A percentile compares a stretch with the other conserved stretches of the same genome.
phyloP scores from a whole-genome alignment of 2,113 vertebrate species.

The Trematocara zebra region DNA sequence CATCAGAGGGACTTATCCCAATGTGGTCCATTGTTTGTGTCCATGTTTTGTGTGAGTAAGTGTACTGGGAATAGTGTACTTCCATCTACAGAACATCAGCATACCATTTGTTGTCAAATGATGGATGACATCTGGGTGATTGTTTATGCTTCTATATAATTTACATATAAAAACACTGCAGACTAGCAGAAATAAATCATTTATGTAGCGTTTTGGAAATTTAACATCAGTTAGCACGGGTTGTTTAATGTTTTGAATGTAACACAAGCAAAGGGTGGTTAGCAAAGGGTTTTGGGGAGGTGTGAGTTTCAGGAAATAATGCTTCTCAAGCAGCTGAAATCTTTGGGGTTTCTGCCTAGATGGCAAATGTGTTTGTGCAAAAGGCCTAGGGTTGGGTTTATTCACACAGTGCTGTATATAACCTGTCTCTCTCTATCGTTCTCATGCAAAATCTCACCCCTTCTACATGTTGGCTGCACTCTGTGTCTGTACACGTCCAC shows the following conservation, averaged over 20 bases:
- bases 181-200: not conserved
- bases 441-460: not conserved
- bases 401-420: not conserved
- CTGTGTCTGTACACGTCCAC: slow-evolving; percentile 30
- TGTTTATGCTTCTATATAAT: not conserved
- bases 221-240: not conserved
- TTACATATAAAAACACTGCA: not conserved
- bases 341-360: slow-evolving; percentile 23
- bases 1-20: not conserved
- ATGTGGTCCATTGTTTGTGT: not conserved
- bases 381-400: not conserved
- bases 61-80: not conserved
- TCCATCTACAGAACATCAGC: not conserved
- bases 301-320: not conserved
- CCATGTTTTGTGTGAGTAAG: not conserved
- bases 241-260: not conserved
- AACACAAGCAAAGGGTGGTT: not conserved
- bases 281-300: not conserved
- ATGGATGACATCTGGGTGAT: not conserved
- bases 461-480: slow-evolving; percentile 1
- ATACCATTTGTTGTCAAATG: not conserved
- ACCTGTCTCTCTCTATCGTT: not conserved
- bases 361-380: slow-evolving; percentile 19
- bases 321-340: slow-evolving; percentile 10
- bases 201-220: not conserved